phyloP scores from a whole-genome alignment of 2,113 vertebrate genomes.

The Hippocampus abdominalis region DNA sequence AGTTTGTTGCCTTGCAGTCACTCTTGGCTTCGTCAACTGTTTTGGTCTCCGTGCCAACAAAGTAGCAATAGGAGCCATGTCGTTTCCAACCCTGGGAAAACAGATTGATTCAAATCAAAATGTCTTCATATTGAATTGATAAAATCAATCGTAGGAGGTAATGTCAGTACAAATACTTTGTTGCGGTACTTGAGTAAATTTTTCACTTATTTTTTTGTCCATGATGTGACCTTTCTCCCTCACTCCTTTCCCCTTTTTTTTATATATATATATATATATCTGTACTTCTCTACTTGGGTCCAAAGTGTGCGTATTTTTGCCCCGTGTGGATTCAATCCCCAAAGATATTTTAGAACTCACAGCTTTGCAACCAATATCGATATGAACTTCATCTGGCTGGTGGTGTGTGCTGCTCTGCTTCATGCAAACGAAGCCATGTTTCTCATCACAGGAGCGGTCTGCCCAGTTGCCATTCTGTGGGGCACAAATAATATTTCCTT shows the following conservation, averaged over 20 bases:
- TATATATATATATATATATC: no score
- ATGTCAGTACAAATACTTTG: not conserved
- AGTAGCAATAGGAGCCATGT: conserved; percentile 85
- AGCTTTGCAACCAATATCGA: conserved; percentile 76
- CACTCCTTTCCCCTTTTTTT: no score
- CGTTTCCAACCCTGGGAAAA: conserved; percentile 84
- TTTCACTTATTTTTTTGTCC: no score
- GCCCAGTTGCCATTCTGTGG: conserved; percentile 88
- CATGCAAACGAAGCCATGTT: conserved; percentile 84
- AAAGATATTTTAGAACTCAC: conserved; percentile 67
- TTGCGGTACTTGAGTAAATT: no score
- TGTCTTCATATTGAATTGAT: not conserved
- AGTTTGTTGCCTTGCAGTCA: conserved; percentile 71
- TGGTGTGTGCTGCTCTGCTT: conserved; percentile 68
- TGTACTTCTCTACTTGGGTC: no score
- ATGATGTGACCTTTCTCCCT: no score
- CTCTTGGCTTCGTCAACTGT: conserved; percentile 83
- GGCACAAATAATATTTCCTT: not conserved
- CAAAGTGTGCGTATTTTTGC: no score
- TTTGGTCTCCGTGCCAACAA: conserved; percentile 75
- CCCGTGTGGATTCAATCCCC: no score
- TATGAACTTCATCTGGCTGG: conserved; percentile 45
- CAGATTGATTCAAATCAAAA: not conserved
- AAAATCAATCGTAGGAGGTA: not conserved
- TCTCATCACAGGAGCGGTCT: conserved; percentile 78